Conservation (phyloP, 2,797 vertebrate genomes). For the Hozukius guyotensis region DNA sequence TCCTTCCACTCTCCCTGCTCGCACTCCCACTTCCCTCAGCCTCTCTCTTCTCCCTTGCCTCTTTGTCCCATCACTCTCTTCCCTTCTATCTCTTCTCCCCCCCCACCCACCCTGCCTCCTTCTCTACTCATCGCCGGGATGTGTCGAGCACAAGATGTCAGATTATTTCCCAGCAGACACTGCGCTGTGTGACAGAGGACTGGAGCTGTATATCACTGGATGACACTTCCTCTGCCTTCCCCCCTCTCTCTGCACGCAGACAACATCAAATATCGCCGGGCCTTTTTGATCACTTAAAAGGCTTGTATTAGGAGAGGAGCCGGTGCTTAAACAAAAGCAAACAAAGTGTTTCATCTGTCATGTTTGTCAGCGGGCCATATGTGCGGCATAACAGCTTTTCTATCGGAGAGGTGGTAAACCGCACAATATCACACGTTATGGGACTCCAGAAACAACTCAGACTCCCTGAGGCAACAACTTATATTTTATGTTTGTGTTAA, state of each 20-base stretch:
- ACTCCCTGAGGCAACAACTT: background rate
- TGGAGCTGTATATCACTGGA: conserved; percentile 74
- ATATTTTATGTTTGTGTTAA: background rate
- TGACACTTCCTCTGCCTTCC: conserved; percentile 67
- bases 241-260: conserved; percentile 52
- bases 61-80: conserved; percentile 63
- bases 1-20: conserved; percentile 49
- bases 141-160: conserved; percentile 78
- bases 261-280: conserved; percentile 77
- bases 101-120: conserved; percentile 15
- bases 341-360: conserved; percentile 79
- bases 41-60: conserved; percentile 38
- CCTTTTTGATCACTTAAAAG: conserved; percentile 82
- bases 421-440: conserved; percentile 28
- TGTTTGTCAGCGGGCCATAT: conserved; percentile 75
- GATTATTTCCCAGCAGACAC: conserved; percentile 81
- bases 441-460: conserved; percentile 21
- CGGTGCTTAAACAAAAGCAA: conserved; percentile 76
- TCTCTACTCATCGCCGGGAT: conserved; percentile 61
- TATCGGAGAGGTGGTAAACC: conserved; percentile 60
- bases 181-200: conserved; percentile 75
- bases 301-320: conserved; percentile 71
- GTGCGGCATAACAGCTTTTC: conserved; percentile 61
- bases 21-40: conserved; percentile 23
- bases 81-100: conserved; percentile 19